Evolutionary conservation across 2,113 vertebrate genomes (phyloP), one percentile per base, ranked within the genome.

Genomic region (Garra rufa): DNA sequence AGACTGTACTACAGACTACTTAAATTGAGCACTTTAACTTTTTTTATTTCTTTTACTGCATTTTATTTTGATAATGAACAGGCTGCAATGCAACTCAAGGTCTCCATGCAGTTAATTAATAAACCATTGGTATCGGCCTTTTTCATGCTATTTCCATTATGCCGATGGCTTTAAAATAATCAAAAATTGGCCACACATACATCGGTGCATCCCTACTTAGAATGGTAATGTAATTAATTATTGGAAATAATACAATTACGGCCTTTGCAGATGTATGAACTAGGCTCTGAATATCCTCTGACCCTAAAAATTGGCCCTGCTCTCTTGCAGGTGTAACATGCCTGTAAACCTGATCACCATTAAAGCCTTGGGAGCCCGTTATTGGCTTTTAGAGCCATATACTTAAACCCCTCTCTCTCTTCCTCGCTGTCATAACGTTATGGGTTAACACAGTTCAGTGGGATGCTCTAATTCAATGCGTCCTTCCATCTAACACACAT

Each of bases 391-490:
- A 77, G 52, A 26, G 52, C 38, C 38, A 24, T 59, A 44, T 77
- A 26, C 76, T 78, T 63, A 61, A 78, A 78, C n/a, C 76, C 14
- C 26, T 76, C 74, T 76, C 74, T 76, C 71, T 46, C 74, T 76
- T 50, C 57, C 38, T 43, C 19, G 6, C 52, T 61, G 34, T 78
- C 52, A 59, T 61, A 59, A 61, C 52, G 57, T 78, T 26, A 78
- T 43, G 55, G 76, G 76, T 78, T 78, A 78, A 78, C 76, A 44
- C 76, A 78, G 76, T 78, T 78, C 76, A 78, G 55, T 61, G 76
- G 15, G 55, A 83, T 30, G 17, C 24, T 83, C 48, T 83, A 73
- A 82, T 82, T 41, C 65, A 52, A 43, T 82, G 69, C 34, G 21
- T 52, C 38, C 57, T 46, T 74, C 65, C 48, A 52, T 84, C 57